These are phyloP conservation scores for Drosophila imparisetae DNA, from an alignment of 2,888 invertebrate species.

Conservation along the genomic window DNA sequence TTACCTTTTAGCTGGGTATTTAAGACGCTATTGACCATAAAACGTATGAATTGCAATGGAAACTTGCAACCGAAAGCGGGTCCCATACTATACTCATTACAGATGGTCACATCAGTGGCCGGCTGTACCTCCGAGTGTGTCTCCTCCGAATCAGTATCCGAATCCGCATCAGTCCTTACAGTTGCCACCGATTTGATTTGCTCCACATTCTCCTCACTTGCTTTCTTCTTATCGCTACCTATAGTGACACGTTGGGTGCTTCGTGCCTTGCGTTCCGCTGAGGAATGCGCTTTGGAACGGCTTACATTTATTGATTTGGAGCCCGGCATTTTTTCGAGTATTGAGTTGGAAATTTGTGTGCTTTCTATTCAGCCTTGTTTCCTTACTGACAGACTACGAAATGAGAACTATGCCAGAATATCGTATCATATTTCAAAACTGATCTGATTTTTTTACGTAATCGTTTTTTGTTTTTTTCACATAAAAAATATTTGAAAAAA, in stretches of 20 bases:
- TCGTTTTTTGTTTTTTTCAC: not conserved
- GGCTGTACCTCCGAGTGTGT: constrained; percentile 30
- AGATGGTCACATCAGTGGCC: constrained; percentile 62
- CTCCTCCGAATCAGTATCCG: constrained; percentile 31
- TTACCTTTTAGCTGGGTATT: constrained; percentile 32
- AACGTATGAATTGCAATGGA: constrained; percentile 53
- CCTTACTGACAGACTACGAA: not conserved
- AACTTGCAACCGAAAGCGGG: constrained; percentile 67
- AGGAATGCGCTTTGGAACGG: not conserved
- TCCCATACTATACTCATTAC: constrained; percentile 58
- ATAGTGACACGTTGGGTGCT: not conserved
- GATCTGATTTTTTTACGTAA: not conserved
- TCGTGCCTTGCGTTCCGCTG: constrained; percentile 6
- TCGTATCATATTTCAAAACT: not conserved
- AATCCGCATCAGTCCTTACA: not conserved
- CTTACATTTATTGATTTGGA: constrained; percentile 3
- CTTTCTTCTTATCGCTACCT: not conserved
- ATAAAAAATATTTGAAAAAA: not conserved
- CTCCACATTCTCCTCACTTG: not conserved
- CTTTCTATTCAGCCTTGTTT: not conserved
- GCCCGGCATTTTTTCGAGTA: constrained; percentile 27
- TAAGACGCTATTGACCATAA: constrained; percentile 31
- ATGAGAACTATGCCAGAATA: constrained; percentile 3
- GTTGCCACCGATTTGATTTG: not conserved
- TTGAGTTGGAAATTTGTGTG: not conserved